These are phyloP conservation scores for Rotaria sp. DNA, from an alignment of 2,888 invertebrate species.

Conservation along the genomic window DNA sequence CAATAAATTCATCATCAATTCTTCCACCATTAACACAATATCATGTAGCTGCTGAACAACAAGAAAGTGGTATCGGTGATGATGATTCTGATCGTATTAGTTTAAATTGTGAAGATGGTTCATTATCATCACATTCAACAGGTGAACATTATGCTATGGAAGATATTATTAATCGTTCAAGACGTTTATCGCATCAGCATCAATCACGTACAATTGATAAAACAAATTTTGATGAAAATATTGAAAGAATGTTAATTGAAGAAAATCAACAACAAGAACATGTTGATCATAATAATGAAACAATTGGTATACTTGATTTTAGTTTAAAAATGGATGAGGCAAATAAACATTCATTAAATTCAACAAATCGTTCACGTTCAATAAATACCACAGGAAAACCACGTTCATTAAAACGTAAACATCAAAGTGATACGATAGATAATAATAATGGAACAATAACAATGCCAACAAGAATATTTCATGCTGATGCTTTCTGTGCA, in stretches of 20 bases:
- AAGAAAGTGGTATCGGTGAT: neutral
- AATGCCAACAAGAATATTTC: constrained; percentile 37
- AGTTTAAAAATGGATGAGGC: neutral
- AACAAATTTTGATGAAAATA: neutral
- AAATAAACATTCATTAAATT: neutral
- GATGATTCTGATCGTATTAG: constrained; percentile 6
- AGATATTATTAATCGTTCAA: constrained; percentile 14
- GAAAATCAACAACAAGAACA: constrained; percentile 5
- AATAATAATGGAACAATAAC: neutral
- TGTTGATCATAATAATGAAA: neutral
- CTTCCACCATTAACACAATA: neutral
- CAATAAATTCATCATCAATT: neutral
- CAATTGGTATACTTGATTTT: neutral
- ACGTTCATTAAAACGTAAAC: neutral
- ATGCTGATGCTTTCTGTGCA: constrained; percentile 35
- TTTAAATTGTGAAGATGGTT: constrained; percentile 28
- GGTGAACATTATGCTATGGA: constrained; percentile 24
- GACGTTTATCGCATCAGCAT: neutral
- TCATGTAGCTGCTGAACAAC: constrained; percentile 1
- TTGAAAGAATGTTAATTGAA: neutral
- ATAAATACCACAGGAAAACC: neutral
- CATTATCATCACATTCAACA: neutral
- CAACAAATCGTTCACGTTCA: neutral
- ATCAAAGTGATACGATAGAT: neutral
- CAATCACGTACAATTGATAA: neutral